These are phyloP conservation scores for Henricia sp. DNA, from an alignment of 53 echinoderm and acorn worm genomes.

Conservation along the genomic window DNA sequence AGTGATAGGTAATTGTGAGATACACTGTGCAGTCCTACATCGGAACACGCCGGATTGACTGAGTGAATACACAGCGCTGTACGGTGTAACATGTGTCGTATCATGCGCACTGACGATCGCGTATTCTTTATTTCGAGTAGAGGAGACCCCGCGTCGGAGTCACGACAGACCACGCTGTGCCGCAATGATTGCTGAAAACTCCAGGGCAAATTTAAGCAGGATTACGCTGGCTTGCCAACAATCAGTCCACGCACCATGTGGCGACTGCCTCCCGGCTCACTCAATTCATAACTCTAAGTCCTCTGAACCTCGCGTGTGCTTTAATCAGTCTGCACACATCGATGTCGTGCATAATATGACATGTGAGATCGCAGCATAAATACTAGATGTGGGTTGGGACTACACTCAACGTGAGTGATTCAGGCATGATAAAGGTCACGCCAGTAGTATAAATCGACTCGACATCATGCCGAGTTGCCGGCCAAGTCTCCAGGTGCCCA, in stretches of 20 bases:
- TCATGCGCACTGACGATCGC: not conserved
- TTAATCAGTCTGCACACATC: not conserved
- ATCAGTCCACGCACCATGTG: conserved; percentile 35
- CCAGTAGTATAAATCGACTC: not conserved
- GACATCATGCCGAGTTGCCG: conserved; percentile 11
- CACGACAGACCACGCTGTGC: not conserved
- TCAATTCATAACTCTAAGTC: conserved; percentile 29
- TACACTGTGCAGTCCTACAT: not conserved
- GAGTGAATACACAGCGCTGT: too few relatives aligned
- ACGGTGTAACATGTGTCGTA: conserved; percentile 20
- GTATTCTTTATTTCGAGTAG: too few relatives aligned
- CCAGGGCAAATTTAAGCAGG: conserved; percentile 37
- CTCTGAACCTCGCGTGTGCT: conserved; percentile 28
- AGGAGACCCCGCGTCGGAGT: not conserved
- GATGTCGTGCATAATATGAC: conserved; percentile 23
- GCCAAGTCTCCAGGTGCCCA: conserved; percentile 22
- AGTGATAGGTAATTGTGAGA: conserved; percentile 46
- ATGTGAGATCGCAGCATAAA: not conserved
- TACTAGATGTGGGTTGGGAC: not conserved
- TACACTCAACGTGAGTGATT: too few relatives aligned
- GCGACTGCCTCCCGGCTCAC: conserved; percentile 8
- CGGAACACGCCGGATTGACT: not conserved
- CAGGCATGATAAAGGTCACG: conserved; percentile 13
- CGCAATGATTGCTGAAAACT: not conserved
- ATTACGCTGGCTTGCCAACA: conserved; percentile 32